A percentile compares a stretch with the other conserved stretches of the same genome.
Evolutionary conservation across 2,113 vertebrate species (phyloP).

Genomic region (Hippocampus mohnikei): DNA sequence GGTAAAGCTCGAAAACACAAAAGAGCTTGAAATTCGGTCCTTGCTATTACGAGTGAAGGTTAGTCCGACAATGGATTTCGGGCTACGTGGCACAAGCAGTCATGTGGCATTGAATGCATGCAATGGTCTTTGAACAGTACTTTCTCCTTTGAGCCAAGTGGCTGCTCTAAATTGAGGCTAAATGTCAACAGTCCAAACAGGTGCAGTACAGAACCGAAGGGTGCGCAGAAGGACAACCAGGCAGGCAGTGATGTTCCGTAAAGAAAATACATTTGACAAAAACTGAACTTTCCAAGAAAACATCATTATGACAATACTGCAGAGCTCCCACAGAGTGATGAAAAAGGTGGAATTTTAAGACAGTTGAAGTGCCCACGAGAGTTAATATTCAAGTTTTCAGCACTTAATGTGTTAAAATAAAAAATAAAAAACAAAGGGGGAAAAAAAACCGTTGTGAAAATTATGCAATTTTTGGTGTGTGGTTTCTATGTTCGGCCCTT

Average conservation of each 20-base stretch:
- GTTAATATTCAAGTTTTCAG: no score
- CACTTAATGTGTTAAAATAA: no score
- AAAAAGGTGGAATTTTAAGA: background rate
- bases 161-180: conserved; percentile 21
- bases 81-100: background rate
- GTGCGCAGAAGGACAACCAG: conserved; percentile 27
- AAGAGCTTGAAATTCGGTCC: conserved; percentile 1
- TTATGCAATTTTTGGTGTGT: no score
- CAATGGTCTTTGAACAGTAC: conserved; percentile 8
- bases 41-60: conserved; percentile 6
- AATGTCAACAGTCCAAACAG: conserved; percentile 42
- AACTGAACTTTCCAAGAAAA: background rate
- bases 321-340: background rate
- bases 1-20: conserved; percentile 7
- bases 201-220: conserved; percentile 27
- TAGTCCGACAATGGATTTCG: conserved; percentile 20
- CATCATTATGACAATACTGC: background rate
- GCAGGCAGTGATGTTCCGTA: background rate
- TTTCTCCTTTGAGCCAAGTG: conserved; percentile 27
- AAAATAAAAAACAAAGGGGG: no score
- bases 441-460: no score
- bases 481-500: no score
- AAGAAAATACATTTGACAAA: background rate
- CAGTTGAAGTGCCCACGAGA: background rate
- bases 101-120: conserved; percentile 18